phyloP scores from a whole-genome alignment of 2,797 vertebrate genomes.

The Echeneis naucrates region DNA sequence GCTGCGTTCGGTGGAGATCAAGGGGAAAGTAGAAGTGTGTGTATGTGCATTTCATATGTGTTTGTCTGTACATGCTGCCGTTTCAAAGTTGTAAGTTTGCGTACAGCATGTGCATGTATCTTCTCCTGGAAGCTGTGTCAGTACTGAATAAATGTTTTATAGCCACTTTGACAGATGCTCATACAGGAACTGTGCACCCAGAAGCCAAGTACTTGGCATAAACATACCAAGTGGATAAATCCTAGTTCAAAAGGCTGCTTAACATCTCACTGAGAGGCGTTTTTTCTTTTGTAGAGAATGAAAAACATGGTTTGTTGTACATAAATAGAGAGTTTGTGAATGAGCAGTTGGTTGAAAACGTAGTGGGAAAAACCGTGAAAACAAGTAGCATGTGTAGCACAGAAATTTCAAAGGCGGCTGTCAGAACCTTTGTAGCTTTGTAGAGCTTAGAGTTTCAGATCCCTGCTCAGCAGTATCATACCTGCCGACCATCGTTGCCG shows the following conservation, averaged over 20 bases:
- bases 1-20: slow-evolving; percentile 37
- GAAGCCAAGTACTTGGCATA: slow-evolving; percentile 66
- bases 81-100: slow-evolving; percentile 39
- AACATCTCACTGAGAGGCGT: slow-evolving; percentile 23
- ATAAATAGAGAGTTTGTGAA: slow-evolving; percentile 26
- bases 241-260: slow-evolving; percentile 50
- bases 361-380: slow-evolving; percentile 8
- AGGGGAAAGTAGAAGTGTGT: slow-evolving; percentile 50
- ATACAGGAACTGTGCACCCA: slow-evolving; percentile 55
- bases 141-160: slow-evolving; percentile 69
- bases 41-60: slow-evolving; percentile 25
- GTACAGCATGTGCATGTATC: slow-evolving; percentile 27
- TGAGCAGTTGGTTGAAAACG: slow-evolving; percentile 28
- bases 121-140: slow-evolving; percentile 49
- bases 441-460: background rate
- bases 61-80: slow-evolving; percentile 60
- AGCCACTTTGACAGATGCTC: slow-evolving; percentile 61
- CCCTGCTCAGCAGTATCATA: slow-evolving; percentile 12
- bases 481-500: background rate
- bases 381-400: background rate
- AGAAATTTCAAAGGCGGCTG: slow-evolving; percentile 5
- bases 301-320: slow-evolving; percentile 38
- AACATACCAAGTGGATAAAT: slow-evolving; percentile 65
- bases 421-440: background rate
- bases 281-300: slow-evolving; percentile 20